Percentiles rank a stretch among this genome's conserved stretches.
These are phyloP conservation scores for Adrianichthys oophorus DNA, from an alignment of 2,797 vertebrate genomes.

Conservation along the genomic window DNA sequence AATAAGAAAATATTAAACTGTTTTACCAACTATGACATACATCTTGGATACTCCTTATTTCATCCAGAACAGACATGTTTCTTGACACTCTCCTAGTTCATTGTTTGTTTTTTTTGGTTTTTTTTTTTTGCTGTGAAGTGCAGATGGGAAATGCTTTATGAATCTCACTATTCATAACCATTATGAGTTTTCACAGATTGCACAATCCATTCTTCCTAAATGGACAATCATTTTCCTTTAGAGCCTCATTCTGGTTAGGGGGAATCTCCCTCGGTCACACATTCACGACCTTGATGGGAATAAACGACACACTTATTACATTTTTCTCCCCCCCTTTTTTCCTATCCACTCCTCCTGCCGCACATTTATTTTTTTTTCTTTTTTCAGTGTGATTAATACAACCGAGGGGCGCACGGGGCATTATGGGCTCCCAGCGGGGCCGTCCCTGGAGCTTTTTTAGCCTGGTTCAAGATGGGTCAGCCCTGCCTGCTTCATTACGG, in stretches of 20 bases:
- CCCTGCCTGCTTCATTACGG: constrained; percentile 89
- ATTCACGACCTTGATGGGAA: constrained; percentile 69
- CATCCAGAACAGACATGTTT: constrained; percentile 26
- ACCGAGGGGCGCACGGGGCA: constrained; percentile 79
- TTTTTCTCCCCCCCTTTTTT: constrained; percentile 31
- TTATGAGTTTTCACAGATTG: constrained; percentile 65
- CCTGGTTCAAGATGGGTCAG: constrained; percentile 90
- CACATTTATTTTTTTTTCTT: constrained; percentile 84
- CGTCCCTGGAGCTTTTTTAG: constrained; percentile 85
- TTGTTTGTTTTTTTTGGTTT: constrained; percentile 39
- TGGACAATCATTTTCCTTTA: constrained; percentile 62
- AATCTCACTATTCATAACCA: constrained; percentile 59
- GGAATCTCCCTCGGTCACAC: constrained; percentile 52
- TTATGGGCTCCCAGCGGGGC: constrained; percentile 90
- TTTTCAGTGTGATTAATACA: constrained; percentile 91
- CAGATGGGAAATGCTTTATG: constrained; percentile 62
- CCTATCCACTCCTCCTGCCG: constrained; percentile 58
- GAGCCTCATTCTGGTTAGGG: constrained; percentile 46
- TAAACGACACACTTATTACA: constrained; percentile 71
- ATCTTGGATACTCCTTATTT: constrained; percentile 62
- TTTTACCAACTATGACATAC: constrained; percentile 65
- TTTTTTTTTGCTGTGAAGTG: constrained; percentile 41
- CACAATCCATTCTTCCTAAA: constrained; percentile 64
- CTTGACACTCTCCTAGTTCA: constrained; percentile 18
- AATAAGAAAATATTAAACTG: constrained; percentile 77